A percentile compares a stretch with the other conserved stretches of the same genome.
Evolutionary conservation across 2,888 invertebrate genomes (phyloP).

Genomic region (Subacronicta megacephala): DNA sequence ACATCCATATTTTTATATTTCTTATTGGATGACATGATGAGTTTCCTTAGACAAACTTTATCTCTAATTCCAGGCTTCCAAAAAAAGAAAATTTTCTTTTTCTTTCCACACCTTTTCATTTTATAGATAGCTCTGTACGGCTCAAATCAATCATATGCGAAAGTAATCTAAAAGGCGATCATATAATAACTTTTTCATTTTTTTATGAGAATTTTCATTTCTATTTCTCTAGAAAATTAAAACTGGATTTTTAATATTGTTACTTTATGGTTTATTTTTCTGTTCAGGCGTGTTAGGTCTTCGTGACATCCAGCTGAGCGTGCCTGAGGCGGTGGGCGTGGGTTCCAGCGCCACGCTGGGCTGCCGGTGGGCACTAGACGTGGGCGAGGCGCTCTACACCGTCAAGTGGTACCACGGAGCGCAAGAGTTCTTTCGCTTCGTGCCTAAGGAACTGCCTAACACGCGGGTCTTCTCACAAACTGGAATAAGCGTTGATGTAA

Average conservation of each 20-base stretch:
- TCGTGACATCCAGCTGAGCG: conserved; percentile 92
- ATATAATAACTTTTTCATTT: too few species aligned
- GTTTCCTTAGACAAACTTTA: too few species aligned
- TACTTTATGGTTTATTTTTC: background rate
- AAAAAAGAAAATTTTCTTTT: too few species aligned
- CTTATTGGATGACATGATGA: too few species aligned
- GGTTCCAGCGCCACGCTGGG: conserved; percentile 92
- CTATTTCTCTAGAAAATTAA: too few species aligned
- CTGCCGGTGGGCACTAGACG: conserved; percentile 93
- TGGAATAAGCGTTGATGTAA: conserved; percentile 92
- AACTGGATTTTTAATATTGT: too few species aligned
- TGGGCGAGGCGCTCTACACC: conserved; percentile 92
- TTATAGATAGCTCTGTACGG: background rate
- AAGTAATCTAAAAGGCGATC: too few species aligned
- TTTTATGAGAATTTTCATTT: too few species aligned
- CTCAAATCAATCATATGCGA: too few species aligned
- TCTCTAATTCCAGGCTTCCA: too few species aligned
- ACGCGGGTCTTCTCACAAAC: conserved; percentile 93
- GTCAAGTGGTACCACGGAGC: conserved; percentile 95
- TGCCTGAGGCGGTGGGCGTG: conserved; percentile 92
- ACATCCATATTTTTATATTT: background rate
- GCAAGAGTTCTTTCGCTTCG: conserved; percentile 94
- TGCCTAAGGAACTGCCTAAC: conserved; percentile 95
- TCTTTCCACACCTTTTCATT: too few species aligned
- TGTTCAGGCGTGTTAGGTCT: conserved; percentile 89